Conservation (phyloP, 2,797 vertebrate genomes). For the Gambelia wislizenii region DNA sequence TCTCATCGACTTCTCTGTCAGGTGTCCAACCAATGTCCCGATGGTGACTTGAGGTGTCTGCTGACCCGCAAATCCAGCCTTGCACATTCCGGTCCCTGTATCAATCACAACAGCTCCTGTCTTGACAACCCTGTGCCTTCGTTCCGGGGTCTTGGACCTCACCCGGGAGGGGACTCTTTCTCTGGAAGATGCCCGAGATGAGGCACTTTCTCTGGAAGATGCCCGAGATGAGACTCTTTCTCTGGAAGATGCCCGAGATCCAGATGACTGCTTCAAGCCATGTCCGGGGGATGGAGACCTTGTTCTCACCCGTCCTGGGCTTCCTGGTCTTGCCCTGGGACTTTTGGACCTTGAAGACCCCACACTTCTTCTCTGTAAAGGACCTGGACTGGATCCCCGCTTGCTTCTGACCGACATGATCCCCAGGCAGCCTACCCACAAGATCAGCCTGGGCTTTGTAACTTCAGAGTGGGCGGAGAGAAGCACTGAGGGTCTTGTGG, state of each 20-base stretch:
- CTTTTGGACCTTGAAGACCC: neutral
- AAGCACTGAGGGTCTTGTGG: too few relatives aligned
- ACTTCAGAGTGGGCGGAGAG: neutral
- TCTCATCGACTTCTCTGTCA: neutral
- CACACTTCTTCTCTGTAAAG: neutral
- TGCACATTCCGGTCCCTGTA: constrained; percentile 59
- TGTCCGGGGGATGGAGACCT: neutral
- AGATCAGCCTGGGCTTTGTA: too few relatives aligned
- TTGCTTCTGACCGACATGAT: neutral
- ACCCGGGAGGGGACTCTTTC: neutral
- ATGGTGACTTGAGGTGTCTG: constrained; percentile 45
- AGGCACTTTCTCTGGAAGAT: neutral
- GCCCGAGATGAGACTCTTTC: neutral
- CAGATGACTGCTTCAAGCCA: neutral
- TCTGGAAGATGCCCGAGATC: neutral
- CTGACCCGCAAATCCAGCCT: constrained; percentile 63
- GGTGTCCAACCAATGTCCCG: constrained; percentile 50
- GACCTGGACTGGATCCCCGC: neutral
- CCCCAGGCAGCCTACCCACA: neutral
- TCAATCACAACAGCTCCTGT: constrained; percentile 47
- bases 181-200: too few relatives aligned
- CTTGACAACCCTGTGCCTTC: neutral
- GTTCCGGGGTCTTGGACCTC: neutral
- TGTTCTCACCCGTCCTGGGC: neutral
- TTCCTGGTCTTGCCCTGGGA: neutral